phyloP scores from a whole-genome alignment of 2,888 invertebrate genomes.

The Lathronympha strigana region DNA sequence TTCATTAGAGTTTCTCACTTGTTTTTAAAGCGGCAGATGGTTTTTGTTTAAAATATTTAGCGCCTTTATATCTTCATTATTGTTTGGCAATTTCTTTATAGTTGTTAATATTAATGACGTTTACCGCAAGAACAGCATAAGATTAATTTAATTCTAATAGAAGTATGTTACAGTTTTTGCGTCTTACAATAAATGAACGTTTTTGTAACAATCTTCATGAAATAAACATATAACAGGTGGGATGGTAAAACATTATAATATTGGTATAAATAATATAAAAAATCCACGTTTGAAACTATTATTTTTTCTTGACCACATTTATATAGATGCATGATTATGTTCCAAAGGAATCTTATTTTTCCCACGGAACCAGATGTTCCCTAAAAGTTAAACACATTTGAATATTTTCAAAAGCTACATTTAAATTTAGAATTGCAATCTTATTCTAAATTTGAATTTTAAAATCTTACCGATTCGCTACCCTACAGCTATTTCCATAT shows the following conservation, averaged over 20 bases:
- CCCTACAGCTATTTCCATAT: constrained; percentile 13
- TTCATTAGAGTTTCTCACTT: constrained; percentile 40
- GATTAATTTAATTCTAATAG: not conserved
- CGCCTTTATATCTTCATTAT: constrained; percentile 28
- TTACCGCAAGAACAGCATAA: not conserved
- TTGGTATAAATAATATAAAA: not conserved
- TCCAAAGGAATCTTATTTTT: constrained; percentile 10
- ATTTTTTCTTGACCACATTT: not conserved
- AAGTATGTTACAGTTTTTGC: no score
- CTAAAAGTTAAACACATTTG: constrained; percentile 34
- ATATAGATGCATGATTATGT: not conserved
- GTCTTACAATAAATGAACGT: not conserved
- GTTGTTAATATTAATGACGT: constrained; percentile 2
- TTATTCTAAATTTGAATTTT: constrained; percentile 22
- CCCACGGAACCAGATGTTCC: constrained; percentile 31
- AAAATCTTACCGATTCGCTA: constrained; percentile 16
- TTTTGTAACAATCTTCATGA: not conserved
- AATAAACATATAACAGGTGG: not conserved
- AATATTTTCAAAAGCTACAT: constrained; percentile 36
- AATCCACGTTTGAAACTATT: no score
- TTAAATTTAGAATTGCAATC: constrained; percentile 30
- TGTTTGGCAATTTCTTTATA: constrained; percentile 7
- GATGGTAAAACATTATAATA: not conserved
- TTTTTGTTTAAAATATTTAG: constrained; percentile 22
- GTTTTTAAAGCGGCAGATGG: constrained; percentile 29